Evolutionary conservation across 2,113 vertebrate genomes (phyloP).

Genomic region (Scortum barcoo): DNA sequence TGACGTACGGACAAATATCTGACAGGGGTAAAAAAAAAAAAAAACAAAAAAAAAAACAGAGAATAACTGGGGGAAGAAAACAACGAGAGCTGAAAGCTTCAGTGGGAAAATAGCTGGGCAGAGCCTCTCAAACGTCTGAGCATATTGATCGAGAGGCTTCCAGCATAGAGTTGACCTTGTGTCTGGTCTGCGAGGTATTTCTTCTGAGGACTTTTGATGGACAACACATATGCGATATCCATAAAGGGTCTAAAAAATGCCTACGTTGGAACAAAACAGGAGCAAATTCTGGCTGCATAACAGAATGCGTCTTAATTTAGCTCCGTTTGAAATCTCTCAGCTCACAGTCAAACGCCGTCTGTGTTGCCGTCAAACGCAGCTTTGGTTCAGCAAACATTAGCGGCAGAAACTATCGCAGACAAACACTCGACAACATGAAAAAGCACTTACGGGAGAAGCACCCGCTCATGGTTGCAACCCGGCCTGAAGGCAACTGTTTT

Average conservation of each 20-base stretch:
- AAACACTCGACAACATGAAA: conserved; percentile 62
- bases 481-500: conserved; percentile 46
- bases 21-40: no score
- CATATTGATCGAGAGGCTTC: conserved; percentile 69
- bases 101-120: conserved; percentile 45
- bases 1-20: conserved; percentile 1
- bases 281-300: conserved; percentile 28
- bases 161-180: conserved; percentile 57
- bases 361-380: conserved; percentile 15
- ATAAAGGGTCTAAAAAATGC: neutral
- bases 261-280: conserved; percentile 1
- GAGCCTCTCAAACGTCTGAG: conserved; percentile 48
- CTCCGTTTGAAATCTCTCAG: conserved; percentile 40
- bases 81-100: conserved; percentile 46
- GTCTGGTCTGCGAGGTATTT: conserved; percentile 40
- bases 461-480: conserved; percentile 29
- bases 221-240: conserved; percentile 16
- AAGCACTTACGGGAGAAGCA: conserved; percentile 45
- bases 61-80: conserved; percentile 29
- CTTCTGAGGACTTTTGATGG: conserved; percentile 54
- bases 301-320: conserved; percentile 51
- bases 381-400: conserved; percentile 48
- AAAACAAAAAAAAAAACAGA: neutral
- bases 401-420: conserved; percentile 44
- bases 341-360: conserved; percentile 31